Evolutionary conservation across 2,888 invertebrate species (phyloP).

Genomic region (Athetis lepigone): DNA sequence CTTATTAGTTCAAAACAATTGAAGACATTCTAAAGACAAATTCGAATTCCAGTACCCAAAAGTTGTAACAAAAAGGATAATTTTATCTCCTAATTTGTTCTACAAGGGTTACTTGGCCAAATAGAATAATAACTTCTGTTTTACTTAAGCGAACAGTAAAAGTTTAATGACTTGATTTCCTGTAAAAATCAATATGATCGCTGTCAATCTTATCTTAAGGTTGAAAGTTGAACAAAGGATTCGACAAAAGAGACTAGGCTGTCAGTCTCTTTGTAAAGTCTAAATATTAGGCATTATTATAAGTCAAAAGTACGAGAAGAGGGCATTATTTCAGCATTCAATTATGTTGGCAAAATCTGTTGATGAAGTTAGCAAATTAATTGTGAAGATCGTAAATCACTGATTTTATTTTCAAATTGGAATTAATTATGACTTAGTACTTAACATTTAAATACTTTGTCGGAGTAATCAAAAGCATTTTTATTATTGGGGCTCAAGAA

Average conservation of each 20-base stretch:
- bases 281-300: not conserved
- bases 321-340: not conserved
- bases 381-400: not conserved
- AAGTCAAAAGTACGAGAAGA: not conserved
- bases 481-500: no score
- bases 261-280: not conserved
- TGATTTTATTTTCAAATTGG: not conserved
- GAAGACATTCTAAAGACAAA: constrained; percentile 33
- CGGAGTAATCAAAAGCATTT: not conserved
- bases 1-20: constrained; percentile 35
- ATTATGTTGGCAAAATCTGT: constrained; percentile 7
- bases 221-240: constrained; percentile 16
- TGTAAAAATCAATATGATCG: constrained; percentile 2
- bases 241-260: not conserved
- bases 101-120: constrained; percentile 19
- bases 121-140: constrained; percentile 35
- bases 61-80: constrained; percentile 30
- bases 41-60: constrained; percentile 18
- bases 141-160: constrained; percentile 15
- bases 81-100: constrained; percentile 38
- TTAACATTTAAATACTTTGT: not conserved
- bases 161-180: constrained; percentile 28
- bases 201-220: constrained; percentile 10
- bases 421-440: not conserved
- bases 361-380: constrained; percentile 12